A percentile compares a stretch with the other conserved stretches of the same genome.
Conservation (phyloP, 2,113 vertebrate genomes). For the Catharus fuscescens region DNA sequence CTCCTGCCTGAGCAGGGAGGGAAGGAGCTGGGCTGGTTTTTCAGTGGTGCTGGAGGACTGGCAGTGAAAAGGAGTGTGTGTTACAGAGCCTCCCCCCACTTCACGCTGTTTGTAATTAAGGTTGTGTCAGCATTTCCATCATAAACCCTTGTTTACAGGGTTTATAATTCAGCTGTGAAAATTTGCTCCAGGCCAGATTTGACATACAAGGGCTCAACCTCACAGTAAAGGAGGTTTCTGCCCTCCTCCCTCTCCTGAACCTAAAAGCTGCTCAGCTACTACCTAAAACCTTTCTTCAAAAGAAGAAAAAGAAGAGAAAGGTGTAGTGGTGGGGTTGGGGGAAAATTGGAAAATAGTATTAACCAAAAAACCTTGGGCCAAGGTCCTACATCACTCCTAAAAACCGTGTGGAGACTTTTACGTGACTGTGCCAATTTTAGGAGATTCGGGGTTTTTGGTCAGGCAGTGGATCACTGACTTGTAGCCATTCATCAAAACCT, state of each 20-base stretch:
- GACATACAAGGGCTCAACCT: conserved; percentile 55
- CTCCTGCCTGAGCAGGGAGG: conserved; percentile 22
- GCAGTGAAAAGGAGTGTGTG: conserved; percentile 34
- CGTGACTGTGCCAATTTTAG: not conserved
- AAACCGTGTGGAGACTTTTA: fast-evolving
- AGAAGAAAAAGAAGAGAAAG: not conserved
- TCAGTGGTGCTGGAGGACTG: conserved; percentile 13
- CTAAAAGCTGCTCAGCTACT: not conserved
- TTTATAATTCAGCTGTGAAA: conserved; percentile 70
- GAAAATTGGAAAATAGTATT: not conserved
- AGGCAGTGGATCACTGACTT: not conserved
- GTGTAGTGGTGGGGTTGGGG: not conserved
- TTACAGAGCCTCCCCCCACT: conserved; percentile 44
- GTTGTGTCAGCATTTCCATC: conserved; percentile 66
- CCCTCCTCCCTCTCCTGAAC: not conserved
- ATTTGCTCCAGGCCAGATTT: conserved; percentile 60
- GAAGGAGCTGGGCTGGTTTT: conserved; percentile 17
- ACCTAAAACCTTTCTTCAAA: not conserved
- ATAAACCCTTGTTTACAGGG: conserved; percentile 60
- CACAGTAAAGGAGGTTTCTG: conserved; percentile 1
- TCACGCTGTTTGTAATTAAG: conserved; percentile 66
- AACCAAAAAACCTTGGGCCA: not conserved
- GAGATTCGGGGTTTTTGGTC: not conserved
- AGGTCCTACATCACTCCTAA: not conserved
- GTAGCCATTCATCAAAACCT: not conserved